Conservation (phyloP, 2,888 invertebrate species). For the Scaptomyza parva region DNA sequence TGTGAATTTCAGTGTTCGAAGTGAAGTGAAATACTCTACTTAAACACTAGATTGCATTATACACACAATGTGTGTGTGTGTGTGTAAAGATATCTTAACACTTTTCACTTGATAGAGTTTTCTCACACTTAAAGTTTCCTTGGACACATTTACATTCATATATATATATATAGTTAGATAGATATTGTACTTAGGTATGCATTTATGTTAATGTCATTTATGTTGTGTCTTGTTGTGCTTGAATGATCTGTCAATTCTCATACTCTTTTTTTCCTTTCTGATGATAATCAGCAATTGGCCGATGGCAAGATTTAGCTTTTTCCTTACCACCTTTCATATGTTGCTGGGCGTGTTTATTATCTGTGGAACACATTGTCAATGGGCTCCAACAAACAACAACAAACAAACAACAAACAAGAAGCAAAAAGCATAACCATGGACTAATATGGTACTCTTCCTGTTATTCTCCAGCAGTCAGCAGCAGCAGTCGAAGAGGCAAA, state of each 20-base stretch:
- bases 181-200: not conserved
- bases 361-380: constrained; percentile 20
- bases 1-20: not conserved
- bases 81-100: not conserved
- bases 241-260: constrained; percentile 48
- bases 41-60: not conserved
- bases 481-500: constrained; percentile 20
- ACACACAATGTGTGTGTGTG: too few species aligned
- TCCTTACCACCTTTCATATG: constrained; percentile 67
- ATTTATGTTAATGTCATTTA: not conserved
- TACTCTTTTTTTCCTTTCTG: not conserved
- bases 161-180: not conserved
- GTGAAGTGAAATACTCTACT: not conserved
- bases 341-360: constrained; percentile 62
- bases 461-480: too few species aligned
- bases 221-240: constrained; percentile 22
- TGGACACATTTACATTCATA: not conserved
- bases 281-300: constrained; percentile 23
- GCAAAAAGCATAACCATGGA: constrained; percentile 30
- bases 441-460: not conserved
- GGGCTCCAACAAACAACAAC: too few species aligned
- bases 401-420: too few species aligned
- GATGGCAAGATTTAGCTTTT: constrained; percentile 37
- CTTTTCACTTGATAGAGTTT: too few species aligned
- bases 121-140: too few species aligned